A percentile compares a stretch with the other conserved stretches of the same genome.
phyloP scores from a whole-genome alignment of 30 jellyfish, hydroid and myxozoan genomes.

The Chrysaora quinquecirrha region DNA sequence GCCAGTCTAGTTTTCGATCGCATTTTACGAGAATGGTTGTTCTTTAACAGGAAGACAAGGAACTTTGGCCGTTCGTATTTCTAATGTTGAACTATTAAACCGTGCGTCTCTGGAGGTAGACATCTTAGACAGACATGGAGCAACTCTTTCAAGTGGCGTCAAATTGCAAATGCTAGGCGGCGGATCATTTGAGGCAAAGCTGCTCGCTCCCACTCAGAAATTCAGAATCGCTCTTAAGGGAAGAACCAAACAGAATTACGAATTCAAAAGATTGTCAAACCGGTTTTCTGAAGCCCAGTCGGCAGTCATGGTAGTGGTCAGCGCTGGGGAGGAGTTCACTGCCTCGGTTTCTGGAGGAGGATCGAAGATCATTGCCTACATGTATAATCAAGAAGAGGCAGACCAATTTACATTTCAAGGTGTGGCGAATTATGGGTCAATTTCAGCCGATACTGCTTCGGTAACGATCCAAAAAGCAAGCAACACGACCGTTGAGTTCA shows the following conservation, averaged over 20 bases:
- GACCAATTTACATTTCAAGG: background rate
- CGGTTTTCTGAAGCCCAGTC: slow-evolving; percentile 22
- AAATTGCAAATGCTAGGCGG: slow-evolving; percentile 25
- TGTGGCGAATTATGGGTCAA: background rate
- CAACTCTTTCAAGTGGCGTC: background rate
- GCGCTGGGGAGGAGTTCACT: slow-evolving; percentile 58
- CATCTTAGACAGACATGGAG: slow-evolving; percentile 6
- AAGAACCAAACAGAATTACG: slow-evolving; percentile 2
- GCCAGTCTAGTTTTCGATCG: no score
- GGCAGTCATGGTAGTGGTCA: slow-evolving; percentile 23
- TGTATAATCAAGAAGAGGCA: slow-evolving; percentile 28
- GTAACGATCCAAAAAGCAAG: background rate
- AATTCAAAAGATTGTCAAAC: slow-evolving; percentile 27
- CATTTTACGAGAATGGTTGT: no score
- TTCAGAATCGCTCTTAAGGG: slow-evolving; percentile 36
- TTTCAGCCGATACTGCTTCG: background rate
- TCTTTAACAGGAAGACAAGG: background rate
- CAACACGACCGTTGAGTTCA: background rate
- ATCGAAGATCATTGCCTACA: slow-evolving; percentile 11
- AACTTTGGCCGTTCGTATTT: background rate
- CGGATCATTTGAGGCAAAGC: slow-evolving; percentile 32
- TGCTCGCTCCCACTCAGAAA: slow-evolving; percentile 7
- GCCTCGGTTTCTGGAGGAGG: slow-evolving; percentile 31
- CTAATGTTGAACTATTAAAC: background rate
- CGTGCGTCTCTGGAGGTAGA: background rate